Base-by-base conservation (phyloP, 2,113 vertebrate genomes). In the Oncorhynchus tshawytscha region DNA sequence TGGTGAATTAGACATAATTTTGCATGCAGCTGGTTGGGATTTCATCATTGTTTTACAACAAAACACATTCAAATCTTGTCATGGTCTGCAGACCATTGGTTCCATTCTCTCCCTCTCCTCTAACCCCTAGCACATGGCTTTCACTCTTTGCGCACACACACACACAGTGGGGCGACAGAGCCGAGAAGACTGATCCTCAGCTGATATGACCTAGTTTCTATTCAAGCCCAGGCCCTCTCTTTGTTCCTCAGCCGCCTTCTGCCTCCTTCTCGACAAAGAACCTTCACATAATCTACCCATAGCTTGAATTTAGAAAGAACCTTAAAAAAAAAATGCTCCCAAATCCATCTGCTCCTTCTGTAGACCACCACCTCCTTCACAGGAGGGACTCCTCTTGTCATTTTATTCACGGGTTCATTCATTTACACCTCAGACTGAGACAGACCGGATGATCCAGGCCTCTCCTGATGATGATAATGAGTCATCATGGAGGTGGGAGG, bases 161-260 rank as follows among this genome's bases (percentile, higher is more conserved):
- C 29, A 13, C 45, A 39, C 51, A 54, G 39, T n/a, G 11, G 60
- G 77, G 59, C 39, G 72, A 86, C 84, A 34, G 78, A 83, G 13
- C 85, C 85, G 84, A 81, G 73, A 84, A 85, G 84, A 78, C 85
- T 70, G 85, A 90, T 87, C 86, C 87, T 84, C 82, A 3, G 51
- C 86, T 84, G 84, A 88, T 86, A 85, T 92, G 92, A 93, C 93
- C 92, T 91, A 93, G 67, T 92, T 93, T 92, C 88, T 80, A 87
- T 86, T 89, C 87, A 91, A 76, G 74, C 82, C 81, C 29, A 20
- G 13, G 2, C 51, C 78, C 79, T 85, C 81, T 77, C 89, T 93
- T 93, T 94, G 92, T 91, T 86, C 51, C 51, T 54, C 51, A 54
- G 51, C 51, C 15, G 51, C 51, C 51, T 54, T 18, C 88, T 68